Evolutionary conservation across 2,113 vertebrate genomes (phyloP).

Genomic region (Alces alces): DNA sequence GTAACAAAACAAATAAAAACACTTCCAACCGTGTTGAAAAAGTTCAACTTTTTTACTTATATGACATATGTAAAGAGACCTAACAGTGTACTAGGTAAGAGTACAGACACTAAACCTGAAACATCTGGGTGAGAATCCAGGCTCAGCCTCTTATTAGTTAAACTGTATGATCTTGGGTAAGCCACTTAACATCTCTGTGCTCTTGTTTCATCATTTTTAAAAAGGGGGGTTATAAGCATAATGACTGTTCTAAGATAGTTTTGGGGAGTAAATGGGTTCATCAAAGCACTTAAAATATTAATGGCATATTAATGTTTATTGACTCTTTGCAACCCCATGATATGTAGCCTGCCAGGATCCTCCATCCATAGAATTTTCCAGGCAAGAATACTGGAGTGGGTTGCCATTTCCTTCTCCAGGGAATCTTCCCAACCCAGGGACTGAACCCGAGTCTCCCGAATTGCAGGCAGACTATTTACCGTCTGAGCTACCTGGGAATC

Average conservation of each 20-base stretch:
- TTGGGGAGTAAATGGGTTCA: not conserved
- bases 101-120: not conserved
- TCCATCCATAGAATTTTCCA: not conserved
- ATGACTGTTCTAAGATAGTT: not conserved
- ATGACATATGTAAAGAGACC: not conserved
- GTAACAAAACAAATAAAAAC: not conserved
- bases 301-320: not conserved
- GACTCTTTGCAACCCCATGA: not conserved
- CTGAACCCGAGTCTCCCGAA: fast-evolving
- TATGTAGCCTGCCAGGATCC: not conserved
- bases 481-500: not conserved
- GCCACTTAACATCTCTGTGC: not conserved
- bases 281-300: not conserved
- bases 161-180: not conserved
- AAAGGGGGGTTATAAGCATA: not conserved
- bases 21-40: not conserved
- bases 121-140: not conserved
- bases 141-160: not conserved
- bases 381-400: not conserved
- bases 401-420: not conserved
- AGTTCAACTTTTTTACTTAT: not conserved
- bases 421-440: not conserved
- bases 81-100: not conserved
- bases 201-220: not conserved
- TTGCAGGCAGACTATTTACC: not conserved